These are phyloP conservation scores for Hypolimnas misippus DNA, from an alignment of 2,888 invertebrate species.

Conservation along the genomic window DNA sequence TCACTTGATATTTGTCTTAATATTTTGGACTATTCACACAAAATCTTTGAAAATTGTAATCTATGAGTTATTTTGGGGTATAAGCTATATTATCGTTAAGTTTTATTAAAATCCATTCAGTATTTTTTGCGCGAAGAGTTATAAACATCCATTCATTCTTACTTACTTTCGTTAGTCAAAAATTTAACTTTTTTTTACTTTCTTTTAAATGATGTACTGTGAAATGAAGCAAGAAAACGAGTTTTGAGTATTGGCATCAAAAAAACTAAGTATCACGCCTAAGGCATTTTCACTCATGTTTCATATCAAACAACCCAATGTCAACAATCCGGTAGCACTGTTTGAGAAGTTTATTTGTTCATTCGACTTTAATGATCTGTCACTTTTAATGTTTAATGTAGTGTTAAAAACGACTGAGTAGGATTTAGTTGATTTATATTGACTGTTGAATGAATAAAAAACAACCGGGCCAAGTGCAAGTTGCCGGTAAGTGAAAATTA, in stretches of 20 bases:
- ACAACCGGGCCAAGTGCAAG: too few relatives aligned
- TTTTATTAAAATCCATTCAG: too few relatives aligned
- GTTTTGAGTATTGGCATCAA: not conserved
- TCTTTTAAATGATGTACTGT: not conserved
- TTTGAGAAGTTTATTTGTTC: slow-evolving; percentile 25
- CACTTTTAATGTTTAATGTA: not conserved
- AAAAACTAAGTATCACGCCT: not conserved
- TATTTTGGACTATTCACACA: too few relatives aligned
- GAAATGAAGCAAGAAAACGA: not conserved
- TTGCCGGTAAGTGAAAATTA: not conserved
- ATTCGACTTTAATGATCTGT: slow-evolving; percentile 8
- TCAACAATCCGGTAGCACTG: slow-evolving; percentile 21
- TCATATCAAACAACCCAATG: slow-evolving; percentile 20
- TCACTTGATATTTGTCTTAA: too few relatives aligned
- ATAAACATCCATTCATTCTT: too few relatives aligned
- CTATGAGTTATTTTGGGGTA: too few relatives aligned
- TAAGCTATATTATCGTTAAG: too few relatives aligned
- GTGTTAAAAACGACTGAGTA: not conserved
- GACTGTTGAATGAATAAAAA: too few relatives aligned
- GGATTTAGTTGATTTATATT: not conserved
- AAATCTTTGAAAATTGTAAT: too few relatives aligned
- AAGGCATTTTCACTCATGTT: slow-evolving; percentile 17
- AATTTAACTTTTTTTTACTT: too few relatives aligned
- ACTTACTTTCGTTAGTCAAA: too few relatives aligned
- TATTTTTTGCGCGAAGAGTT: too few relatives aligned